phyloP scores from a whole-genome alignment of 1,140 invertebrate genomes.

The Drosophila ercepeae region DNA sequence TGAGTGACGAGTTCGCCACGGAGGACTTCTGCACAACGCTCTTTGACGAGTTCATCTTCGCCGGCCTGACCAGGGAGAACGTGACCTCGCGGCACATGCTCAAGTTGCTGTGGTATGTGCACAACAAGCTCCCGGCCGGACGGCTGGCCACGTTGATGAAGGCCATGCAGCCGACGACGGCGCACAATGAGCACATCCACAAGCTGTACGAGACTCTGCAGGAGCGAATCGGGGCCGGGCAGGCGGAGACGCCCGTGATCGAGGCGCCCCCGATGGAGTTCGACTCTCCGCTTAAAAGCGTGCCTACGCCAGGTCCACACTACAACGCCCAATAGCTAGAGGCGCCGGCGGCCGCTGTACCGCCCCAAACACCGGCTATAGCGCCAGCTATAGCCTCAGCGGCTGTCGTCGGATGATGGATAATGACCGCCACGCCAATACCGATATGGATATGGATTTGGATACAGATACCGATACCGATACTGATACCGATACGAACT shows the following conservation, averaged over 20 bases:
- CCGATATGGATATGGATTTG: not conserved
- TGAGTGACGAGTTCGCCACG: slow-evolving; percentile 95
- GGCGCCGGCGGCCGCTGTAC: slow-evolving; percentile 29
- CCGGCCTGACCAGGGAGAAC: slow-evolving; percentile 94
- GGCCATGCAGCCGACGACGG: slow-evolving; percentile 92
- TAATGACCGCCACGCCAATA: not conserved
- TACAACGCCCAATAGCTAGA: slow-evolving; percentile 82
- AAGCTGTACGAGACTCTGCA: slow-evolving; percentile 90
- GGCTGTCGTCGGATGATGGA: slow-evolving; percentile 44
- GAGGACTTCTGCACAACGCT: slow-evolving; percentile 98
- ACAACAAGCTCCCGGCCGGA: slow-evolving; percentile 92
- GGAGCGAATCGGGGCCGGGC: slow-evolving; percentile 88
- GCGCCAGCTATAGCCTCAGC: slow-evolving; percentile 11
- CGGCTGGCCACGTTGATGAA: slow-evolving; percentile 93
- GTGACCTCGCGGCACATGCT: slow-evolving; percentile 94
- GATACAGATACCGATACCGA: not conserved
- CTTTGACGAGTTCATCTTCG: slow-evolving; percentile 98
- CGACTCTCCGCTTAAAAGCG: slow-evolving; percentile 93
- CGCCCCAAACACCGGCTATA: slow-evolving; percentile 5
- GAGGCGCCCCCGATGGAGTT: slow-evolving; percentile 82
- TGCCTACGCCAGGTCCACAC: slow-evolving; percentile 91
- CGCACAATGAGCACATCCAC: slow-evolving; percentile 94
- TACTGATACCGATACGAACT: not conserved
- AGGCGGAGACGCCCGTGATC: slow-evolving; percentile 86
- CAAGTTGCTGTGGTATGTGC: slow-evolving; percentile 96